Conservation (phyloP, 2,888 invertebrate genomes). For the Nomada goodeniana region DNA sequence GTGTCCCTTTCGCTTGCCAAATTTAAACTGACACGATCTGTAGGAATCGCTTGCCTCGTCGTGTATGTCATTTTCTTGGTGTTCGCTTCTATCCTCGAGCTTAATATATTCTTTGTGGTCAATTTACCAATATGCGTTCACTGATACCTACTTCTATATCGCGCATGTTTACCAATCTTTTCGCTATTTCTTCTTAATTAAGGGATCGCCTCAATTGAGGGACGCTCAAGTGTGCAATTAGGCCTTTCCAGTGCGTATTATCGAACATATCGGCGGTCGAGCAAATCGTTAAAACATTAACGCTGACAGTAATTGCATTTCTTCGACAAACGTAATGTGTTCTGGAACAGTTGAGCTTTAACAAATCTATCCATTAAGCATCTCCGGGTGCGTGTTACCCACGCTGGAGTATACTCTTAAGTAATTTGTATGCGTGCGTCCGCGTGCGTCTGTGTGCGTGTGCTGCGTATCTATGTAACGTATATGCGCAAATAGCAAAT, state of each 20-base stretch:
- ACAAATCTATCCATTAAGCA: neutral
- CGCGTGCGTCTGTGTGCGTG: too few species aligned
- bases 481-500: too few species aligned
- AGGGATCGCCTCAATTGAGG: neutral
- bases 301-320: neutral
- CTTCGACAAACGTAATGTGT: neutral
- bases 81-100: constrained; percentile 90
- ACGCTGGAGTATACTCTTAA: too few species aligned
- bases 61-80: constrained; percentile 89
- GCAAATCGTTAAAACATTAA: neutral
- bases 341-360: constrained; percentile 7
- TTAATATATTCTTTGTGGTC: constrained; percentile 91
- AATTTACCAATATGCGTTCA: constrained; percentile 90
- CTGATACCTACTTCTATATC: constrained; percentile 66
- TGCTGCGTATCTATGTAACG: too few species aligned
- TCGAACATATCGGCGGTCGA: neutral
- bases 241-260: neutral
- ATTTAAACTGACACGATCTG: constrained; percentile 89
- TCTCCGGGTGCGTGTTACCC: neutral
- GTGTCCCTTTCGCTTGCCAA: constrained; percentile 88
- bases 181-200: neutral
- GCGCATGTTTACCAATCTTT: neutral
- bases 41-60: constrained; percentile 88
- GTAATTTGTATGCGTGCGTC: too few species aligned
- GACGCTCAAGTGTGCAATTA: neutral